Evolutionary conservation across 2,888 invertebrate genomes (phyloP), one percentile per base, ranked within the genome.

Genomic region (Tinea trinotella): DNA sequence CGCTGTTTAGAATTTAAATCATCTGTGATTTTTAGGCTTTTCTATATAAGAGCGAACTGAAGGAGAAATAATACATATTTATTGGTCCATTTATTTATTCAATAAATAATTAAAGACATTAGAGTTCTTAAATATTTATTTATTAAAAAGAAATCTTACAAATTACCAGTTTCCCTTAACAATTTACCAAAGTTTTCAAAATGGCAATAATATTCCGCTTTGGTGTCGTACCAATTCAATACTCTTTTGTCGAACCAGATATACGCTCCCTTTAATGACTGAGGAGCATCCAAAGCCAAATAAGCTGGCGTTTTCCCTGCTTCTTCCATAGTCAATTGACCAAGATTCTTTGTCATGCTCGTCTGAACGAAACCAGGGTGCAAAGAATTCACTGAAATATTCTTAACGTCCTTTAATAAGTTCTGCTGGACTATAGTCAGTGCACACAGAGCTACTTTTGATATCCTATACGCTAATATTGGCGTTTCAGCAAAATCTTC

Each of bases 211-310:
- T 22, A 55, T 19, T 57, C 56, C 10, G 55, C 15, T 5, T 57
- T 57, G n/a, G 50, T 49, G 13, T 56, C 57, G 18, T 54, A 53
- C 89, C 89, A 90, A 59, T 87, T 82, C 1, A 81, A 69, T 44
- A 87, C 65, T n/a, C n/a, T n/a, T n/a, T n/a, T n/a, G n/a, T n/a
- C n/a, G n/a, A n/a, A n/a, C n/a, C n/a, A n/a, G n/a, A n/a, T n/a
- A n/a, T n/a, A n/a, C n/a, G n/a, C n/a, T n/a, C n/a, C n/a, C n/a
- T n/a, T n/a, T n/a, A n/a, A n/a, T n/a, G n/a, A n/a, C n/a, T n/a
- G n/a, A n/a, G n/a, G n/a, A n/a, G n/a, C n/a, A n/a, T n/a, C n/a
- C n/a, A n/a, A n/a, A n/a, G n/a, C n/a, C n/a, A n/a, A n/a, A n/a
- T n/a, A n/a, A n/a, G n/a, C n/a, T n/a, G n/a, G n/a, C n/a, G n/a